phyloP scores from a whole-genome alignment of 2,113 vertebrate species.

The Brachyhypopomus occidentalis region DNA sequence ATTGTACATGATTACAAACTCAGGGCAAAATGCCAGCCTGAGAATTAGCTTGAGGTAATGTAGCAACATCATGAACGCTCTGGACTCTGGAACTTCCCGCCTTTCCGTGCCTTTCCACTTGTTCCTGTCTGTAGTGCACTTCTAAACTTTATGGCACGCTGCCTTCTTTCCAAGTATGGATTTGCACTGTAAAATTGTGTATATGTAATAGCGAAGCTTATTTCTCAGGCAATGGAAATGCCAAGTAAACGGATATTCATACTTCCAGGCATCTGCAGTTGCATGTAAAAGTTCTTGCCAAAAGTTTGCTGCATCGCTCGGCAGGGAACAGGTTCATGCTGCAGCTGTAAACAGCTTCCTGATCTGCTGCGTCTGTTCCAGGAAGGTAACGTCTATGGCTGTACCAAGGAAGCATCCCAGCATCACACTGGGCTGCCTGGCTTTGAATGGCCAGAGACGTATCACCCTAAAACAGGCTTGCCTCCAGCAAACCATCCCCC shows the following conservation, averaged over 20 bases:
- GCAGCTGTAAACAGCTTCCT: background rate
- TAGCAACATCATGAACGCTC: background rate
- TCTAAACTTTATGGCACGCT: no score
- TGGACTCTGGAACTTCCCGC: no score
- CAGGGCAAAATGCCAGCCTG: background rate
- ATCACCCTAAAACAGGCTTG: conserved; percentile 32
- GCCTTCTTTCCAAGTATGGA: no score
- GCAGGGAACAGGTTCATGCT: background rate
- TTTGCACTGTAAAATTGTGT: no score
- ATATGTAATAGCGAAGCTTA: no score
- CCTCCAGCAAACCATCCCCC: background rate
- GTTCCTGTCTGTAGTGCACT: no score
- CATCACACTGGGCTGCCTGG: background rate
- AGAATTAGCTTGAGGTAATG: background rate
- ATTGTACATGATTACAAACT: background rate
- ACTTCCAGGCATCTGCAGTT: no score
- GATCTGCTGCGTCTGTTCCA: background rate
- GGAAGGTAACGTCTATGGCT: background rate
- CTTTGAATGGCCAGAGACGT: background rate
- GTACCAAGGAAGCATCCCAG: background rate
- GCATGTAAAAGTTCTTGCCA: background rate
- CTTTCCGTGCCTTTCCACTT: no score
- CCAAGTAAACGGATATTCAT: no score
- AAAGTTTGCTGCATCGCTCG: background rate
- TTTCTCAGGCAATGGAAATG: no score